phyloP scores from a whole-genome alignment of 2,113 vertebrate species.

The Uria aalge region DNA sequence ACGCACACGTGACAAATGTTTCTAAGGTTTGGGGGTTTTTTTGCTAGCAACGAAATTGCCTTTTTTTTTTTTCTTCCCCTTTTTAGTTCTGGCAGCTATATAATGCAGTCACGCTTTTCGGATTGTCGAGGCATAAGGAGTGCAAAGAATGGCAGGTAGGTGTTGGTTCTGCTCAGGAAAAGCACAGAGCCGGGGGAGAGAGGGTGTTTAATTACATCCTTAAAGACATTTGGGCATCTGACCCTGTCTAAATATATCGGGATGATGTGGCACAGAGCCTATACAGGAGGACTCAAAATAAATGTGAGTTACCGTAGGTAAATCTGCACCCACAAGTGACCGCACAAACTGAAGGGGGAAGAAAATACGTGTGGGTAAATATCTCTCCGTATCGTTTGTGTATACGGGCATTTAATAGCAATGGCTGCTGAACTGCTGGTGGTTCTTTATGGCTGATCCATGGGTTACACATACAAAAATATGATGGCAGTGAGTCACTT shows the following conservation, averaged over 20 bases:
- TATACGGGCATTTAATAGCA: not conserved
- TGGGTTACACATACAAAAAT: not conserved
- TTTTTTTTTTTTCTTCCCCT: not conserved
- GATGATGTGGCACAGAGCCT: not conserved
- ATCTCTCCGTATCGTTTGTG: fast-evolving
- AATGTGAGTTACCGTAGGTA: not conserved
- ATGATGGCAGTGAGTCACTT: not conserved
- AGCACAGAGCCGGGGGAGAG: not conserved
- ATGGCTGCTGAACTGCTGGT: not conserved
- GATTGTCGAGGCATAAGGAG: conserved; percentile 84
- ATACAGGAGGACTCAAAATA: not conserved
- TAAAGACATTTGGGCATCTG: not conserved
- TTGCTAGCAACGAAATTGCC: not conserved
- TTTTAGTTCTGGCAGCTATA: conserved; percentile 97
- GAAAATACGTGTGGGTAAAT: not conserved
- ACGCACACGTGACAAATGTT: fast-evolving
- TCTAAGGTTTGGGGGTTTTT: not conserved
- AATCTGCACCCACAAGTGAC: not conserved
- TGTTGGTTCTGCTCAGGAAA: not conserved
- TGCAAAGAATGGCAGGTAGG: conserved; percentile 97
- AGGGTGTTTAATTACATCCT: not conserved
- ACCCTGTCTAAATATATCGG: not conserved
- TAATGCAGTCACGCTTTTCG: conserved; percentile 90
- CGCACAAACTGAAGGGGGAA: not conserved
- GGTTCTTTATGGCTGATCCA: not conserved